These are phyloP conservation scores for Hylaeus volcanicus DNA, from an alignment of 1,140 invertebrate genomes.

Conservation along the genomic window DNA sequence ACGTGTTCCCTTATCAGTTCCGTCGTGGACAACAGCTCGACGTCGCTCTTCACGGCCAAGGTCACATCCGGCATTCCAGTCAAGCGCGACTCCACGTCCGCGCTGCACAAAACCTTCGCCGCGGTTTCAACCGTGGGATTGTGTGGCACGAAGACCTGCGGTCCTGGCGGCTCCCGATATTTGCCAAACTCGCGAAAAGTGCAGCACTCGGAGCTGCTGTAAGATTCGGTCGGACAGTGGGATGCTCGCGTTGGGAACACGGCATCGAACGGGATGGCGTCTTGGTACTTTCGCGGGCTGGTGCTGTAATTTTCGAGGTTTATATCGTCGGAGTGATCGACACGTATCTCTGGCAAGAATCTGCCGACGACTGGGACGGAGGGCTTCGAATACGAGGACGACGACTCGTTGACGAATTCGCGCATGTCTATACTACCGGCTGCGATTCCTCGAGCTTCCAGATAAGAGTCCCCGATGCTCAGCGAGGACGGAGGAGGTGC, in stretches of 20 bases:
- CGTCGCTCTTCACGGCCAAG: constrained; percentile 69
- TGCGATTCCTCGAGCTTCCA: constrained; percentile 71
- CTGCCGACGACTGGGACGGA: constrained; percentile 57
- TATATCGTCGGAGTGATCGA: constrained; percentile 74
- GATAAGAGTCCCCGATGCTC: constrained; percentile 62
- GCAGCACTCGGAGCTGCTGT: constrained; percentile 56
- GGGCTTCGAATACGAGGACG: constrained; percentile 63
- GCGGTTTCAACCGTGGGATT: constrained; percentile 59
- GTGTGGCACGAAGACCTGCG: constrained; percentile 35
- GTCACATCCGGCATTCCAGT: constrained; percentile 77
- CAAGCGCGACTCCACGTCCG: constrained; percentile 75
- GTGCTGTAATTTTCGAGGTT: constrained; percentile 76
- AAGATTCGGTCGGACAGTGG: constrained; percentile 49
- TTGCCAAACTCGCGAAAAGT: constrained; percentile 60
- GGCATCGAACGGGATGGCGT: constrained; percentile 54
- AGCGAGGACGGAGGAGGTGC: constrained; percentile 51
- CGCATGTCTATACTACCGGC: constrained; percentile 75
- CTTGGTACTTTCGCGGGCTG: constrained; percentile 76
- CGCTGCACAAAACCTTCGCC: constrained; percentile 72
- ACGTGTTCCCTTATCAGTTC: constrained; percentile 62
- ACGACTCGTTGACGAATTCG: constrained; percentile 70
- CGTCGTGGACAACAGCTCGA: constrained; percentile 52
- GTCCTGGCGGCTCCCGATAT: constrained; percentile 29
- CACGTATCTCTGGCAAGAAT: constrained; percentile 71
- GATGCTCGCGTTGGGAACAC: constrained; percentile 39